Base-by-base conservation (phyloP, 2,113 vertebrate genomes). In the Cottus gobio region DNA sequence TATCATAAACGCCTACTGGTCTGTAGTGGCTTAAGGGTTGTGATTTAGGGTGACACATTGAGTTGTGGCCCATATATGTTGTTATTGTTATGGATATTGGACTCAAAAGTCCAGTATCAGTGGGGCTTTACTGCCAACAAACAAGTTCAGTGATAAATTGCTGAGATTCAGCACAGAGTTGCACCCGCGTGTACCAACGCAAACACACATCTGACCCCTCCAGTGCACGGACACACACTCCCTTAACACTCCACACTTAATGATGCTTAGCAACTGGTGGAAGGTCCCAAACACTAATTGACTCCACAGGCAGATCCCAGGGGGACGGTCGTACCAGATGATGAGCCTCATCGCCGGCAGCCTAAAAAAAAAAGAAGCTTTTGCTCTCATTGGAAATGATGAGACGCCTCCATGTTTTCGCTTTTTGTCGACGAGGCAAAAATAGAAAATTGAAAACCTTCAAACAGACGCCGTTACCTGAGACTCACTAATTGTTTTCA, bases 261-360 rank as follows among this genome's bases (percentile, higher is more conserved):
- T 78, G 66, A 77, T 79, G 65, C 82, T 79, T 80, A 71, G 44
- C 48, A 73, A 79, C 75, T 75, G 62, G 62, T 71, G 60, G 50
- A 87, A 31, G 65, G 42, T 5, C 5, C 7, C 72, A 68, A 78
- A 80, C 69, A 75, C 63, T 62, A 82, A 76, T 76, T 86, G 82
- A 84, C 77, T 83, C 77, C 73, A 63, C 68, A 68, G 57, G 75
- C 79, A 54, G 44, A 79, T 88, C 88, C 77, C 69, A 69, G 28
- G 60, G 84, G 57, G 64, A 72, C 46, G 30, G 50, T 16, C 18
- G 79, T 83, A 86, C 73, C 72, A 90, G 84, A 85, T 87, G 85
- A 90, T 71, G 70, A 66, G 79, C 75, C 76, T 77, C 61, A 60
- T 54, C 39, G 65, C 61, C 85, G 62, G 39, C 61, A 68, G 66